phyloP scores from a whole-genome alignment of 2,888 invertebrate species.

The Dryadula phaetusa region DNA sequence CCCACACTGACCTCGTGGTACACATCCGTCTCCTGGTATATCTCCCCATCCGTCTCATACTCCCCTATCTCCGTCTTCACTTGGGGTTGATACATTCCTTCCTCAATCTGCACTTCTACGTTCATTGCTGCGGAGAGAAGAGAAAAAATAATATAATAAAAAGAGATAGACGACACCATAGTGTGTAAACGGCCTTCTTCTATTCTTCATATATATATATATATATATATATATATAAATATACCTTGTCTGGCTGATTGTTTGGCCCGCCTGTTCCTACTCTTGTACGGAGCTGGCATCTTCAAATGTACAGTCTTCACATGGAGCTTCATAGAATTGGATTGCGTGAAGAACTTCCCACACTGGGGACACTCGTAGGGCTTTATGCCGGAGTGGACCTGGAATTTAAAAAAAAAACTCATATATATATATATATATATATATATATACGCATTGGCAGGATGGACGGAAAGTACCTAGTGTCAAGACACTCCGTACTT shows the following conservation, averaged over 20 bases:
- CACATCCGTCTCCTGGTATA: conserved; percentile 37
- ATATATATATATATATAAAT: no score
- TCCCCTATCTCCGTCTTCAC: conserved; percentile 40
- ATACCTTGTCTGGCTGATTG: conserved; percentile 36
- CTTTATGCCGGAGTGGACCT: conserved; percentile 71
- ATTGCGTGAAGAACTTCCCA: conserved; percentile 68
- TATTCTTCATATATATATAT: no score
- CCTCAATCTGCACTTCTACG: conserved; percentile 42
- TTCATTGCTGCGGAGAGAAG: conserved; percentile 38
- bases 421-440: background rate
- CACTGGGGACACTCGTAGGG: conserved; percentile 67
- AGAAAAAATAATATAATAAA: background rate
- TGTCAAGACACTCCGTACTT: no score
- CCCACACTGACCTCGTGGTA: conserved; percentile 45
- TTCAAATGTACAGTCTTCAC: conserved; percentile 68
- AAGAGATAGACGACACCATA: no score
- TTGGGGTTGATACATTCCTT: conserved; percentile 37
- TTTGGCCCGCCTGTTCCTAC: conserved; percentile 48
- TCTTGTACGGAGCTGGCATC: conserved; percentile 65
- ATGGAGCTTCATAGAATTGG: conserved; percentile 69
- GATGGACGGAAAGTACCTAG: no score
- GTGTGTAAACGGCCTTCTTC: no score
- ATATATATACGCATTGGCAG: background rate
- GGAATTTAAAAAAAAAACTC: conserved; percentile 14
- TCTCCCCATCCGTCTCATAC: conserved; percentile 37